phyloP scores from a whole-genome alignment of 2,113 vertebrate species.

The Syngnathus floridae region DNA sequence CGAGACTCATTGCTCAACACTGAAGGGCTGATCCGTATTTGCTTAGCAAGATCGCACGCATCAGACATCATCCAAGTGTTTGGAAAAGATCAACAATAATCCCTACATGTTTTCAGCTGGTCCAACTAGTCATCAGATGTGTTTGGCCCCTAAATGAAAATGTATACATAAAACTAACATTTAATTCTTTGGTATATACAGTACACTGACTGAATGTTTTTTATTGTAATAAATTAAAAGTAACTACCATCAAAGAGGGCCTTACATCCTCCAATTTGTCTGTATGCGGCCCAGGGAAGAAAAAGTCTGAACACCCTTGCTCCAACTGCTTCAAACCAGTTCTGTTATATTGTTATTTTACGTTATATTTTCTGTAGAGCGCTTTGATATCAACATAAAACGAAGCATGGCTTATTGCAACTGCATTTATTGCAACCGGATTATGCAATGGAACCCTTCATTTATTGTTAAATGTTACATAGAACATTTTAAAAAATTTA shows the following conservation, averaged over 20 bases:
- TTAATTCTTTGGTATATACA: background rate
- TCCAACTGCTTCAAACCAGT: background rate
- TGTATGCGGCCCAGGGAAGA: background rate
- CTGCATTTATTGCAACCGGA: background rate
- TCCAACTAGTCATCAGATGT: background rate
- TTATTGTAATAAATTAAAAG: background rate
- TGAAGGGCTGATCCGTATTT: conserved; percentile 53
- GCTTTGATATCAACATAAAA: background rate
- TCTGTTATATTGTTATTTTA: too few species aligned
- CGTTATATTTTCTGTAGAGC: background rate
- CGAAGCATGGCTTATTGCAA: conserved; percentile 32
- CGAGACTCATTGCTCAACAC: background rate
- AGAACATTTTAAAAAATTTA: conserved; percentile 14
- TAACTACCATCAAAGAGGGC: background rate
- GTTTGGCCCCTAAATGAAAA: background rate
- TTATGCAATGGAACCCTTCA: conserved; percentile 5
- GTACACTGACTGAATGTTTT: background rate
- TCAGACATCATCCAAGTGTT: background rate
- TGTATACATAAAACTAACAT: background rate
- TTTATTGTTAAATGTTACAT: conserved; percentile 32
- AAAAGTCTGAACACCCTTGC: background rate
- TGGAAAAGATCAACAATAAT: conserved; percentile 5
- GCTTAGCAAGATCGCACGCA: conserved; percentile 61
- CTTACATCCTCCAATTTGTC: background rate
- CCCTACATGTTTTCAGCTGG: background rate